Evolutionary conservation across 2,888 invertebrate species (phyloP).

Genomic region (Nomada hirtipes): DNA sequence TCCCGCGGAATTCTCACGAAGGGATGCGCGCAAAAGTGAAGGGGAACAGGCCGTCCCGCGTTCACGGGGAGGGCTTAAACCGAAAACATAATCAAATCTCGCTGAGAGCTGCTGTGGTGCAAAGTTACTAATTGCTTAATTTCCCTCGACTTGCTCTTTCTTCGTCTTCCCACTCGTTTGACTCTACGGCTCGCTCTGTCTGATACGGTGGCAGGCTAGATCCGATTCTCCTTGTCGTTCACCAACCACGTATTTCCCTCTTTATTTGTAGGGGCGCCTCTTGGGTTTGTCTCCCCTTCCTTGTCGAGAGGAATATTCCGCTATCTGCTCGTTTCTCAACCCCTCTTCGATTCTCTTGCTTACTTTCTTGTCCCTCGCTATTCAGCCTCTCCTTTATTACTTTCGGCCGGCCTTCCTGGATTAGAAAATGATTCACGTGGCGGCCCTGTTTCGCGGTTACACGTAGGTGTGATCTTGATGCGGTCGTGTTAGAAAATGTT

Average conservation of each 20-base stretch:
- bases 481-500: too few species aligned
- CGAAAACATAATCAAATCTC: slow-evolving; percentile 84
- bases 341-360: slow-evolving; percentile 16
- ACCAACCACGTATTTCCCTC: slow-evolving; percentile 8
- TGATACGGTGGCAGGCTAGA: slow-evolving; percentile 4
- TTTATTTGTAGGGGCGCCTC: slow-evolving; percentile 39
- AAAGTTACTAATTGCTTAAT: slow-evolving; percentile 84
- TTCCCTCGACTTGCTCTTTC: slow-evolving; percentile 78
- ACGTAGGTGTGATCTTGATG: too few species aligned
- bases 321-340: neutral
- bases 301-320: neutral
- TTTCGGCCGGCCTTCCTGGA: slow-evolving; percentile 6
- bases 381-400: slow-evolving; percentile 30
- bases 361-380: slow-evolving; percentile 9
- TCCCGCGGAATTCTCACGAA: slow-evolving; percentile 38
- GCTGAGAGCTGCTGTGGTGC: slow-evolving; percentile 82
- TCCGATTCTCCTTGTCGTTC: neutral
- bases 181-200: neutral
- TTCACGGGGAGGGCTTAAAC: slow-evolving; percentile 79
- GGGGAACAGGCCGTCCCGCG: slow-evolving; percentile 31
- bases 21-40: slow-evolving; percentile 25
- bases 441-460: neutral
- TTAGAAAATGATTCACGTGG: slow-evolving; percentile 7
- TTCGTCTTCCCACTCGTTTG: slow-evolving; percentile 20
- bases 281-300: neutral